Conservation (phyloP, 2,888 invertebrate genomes). For the Alentia gelatinosa region DNA sequence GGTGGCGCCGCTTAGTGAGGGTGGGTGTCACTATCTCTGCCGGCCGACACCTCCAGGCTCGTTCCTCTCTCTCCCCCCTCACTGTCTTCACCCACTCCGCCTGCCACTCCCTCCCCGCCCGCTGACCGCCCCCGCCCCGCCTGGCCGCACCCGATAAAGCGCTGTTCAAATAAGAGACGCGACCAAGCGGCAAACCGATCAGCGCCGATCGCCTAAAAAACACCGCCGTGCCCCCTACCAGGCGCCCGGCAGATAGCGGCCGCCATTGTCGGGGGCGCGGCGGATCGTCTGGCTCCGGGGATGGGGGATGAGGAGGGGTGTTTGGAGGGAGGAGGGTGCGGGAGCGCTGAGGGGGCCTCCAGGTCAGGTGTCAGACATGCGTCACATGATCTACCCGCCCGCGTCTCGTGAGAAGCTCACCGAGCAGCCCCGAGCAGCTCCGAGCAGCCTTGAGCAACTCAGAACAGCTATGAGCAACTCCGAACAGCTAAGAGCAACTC, state of each 20-base stretch:
- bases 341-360: no score
- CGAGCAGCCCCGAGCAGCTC: neutral
- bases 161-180: constrained; percentile 20
- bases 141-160: constrained; percentile 20
- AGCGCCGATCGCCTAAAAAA: constrained; percentile 11
- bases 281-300: neutral
- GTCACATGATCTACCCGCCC: neutral
- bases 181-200: constrained; percentile 47
- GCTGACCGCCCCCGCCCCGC: neutral
- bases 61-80: neutral
- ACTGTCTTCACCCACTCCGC: neutral
- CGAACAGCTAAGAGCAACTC: neutral
- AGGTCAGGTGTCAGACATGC: neutral
- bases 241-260: neutral
- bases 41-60: neutral
- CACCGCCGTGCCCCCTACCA: neutral
- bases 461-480: neutral
- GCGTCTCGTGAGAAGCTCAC: no score
- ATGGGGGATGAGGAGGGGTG: neutral
- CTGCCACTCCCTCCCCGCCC: neutral
- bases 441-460: neutral
- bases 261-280: constrained; percentile 9
- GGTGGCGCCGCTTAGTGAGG: neutral
- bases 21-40: neutral
- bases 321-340: neutral